Evolutionary conservation across 1,140 invertebrate species (phyloP).

Genomic region (Cotesia glomerata): DNA sequence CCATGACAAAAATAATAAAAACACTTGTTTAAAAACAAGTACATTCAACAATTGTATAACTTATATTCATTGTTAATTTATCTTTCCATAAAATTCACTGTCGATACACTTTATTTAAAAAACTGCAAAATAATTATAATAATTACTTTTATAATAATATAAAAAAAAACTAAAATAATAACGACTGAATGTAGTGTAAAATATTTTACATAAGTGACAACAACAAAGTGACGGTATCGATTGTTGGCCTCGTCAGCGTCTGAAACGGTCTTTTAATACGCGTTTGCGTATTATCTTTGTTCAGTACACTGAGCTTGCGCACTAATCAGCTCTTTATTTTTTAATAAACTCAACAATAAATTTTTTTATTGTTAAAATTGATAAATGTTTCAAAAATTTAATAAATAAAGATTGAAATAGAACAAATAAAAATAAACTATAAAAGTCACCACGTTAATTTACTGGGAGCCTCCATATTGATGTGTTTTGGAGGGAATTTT

Average conservation of each 20-base stretch:
- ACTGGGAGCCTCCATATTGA: not conserved
- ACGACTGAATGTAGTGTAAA: too few relatives aligned
- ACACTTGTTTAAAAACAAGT: too few relatives aligned
- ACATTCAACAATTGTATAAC: not conserved
- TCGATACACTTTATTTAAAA: too few relatives aligned
- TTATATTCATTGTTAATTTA: not conserved
- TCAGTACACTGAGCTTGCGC: not conserved
- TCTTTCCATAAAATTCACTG: too few relatives aligned
- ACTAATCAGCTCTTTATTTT: not conserved
- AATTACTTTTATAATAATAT: too few relatives aligned
- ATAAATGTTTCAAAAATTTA: too few relatives aligned
- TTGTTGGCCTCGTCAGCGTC: not conserved
- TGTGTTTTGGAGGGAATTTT: not conserved
- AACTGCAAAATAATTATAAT: too few relatives aligned
- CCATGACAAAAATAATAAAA: slow-evolving; percentile 16
- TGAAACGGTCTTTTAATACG: not conserved
- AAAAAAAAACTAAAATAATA: too few relatives aligned
- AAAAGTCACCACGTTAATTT: not conserved
- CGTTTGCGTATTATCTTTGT: slow-evolving; percentile 16
- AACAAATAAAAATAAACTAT: not conserved
- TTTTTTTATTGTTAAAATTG: too few relatives aligned
- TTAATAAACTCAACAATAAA: too few relatives aligned
- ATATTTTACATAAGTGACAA: too few relatives aligned
- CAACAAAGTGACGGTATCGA: not conserved
- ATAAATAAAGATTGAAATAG: too few relatives aligned